Evolutionary conservation across 2,113 vertebrate species (phyloP).

Genomic region (Muntiacus reevesi): DNA sequence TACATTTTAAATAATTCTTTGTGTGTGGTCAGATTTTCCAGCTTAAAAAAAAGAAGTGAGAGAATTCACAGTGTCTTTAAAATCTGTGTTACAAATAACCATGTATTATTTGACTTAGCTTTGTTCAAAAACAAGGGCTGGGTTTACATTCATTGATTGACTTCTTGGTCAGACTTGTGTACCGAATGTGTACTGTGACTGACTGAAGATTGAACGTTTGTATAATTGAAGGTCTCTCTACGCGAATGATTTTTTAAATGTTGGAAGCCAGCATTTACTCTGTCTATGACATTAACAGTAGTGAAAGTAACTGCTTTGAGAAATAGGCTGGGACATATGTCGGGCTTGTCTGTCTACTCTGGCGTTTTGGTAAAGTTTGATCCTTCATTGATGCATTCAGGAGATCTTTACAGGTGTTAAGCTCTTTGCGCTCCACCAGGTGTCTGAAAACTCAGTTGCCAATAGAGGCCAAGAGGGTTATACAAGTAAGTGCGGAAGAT

Average conservation of each 20-base stretch:
- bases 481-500: not conserved
- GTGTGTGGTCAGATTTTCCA: not conserved
- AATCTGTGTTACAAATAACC: not conserved
- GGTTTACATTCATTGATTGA: not conserved
- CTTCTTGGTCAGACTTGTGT: not conserved
- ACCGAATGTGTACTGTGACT: not conserved
- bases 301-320: not conserved
- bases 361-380: not conserved
- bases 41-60: not conserved
- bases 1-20: not conserved
- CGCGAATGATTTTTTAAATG: not conserved
- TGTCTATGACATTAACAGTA: not conserved
- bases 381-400: not conserved
- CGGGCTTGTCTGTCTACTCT: not conserved
- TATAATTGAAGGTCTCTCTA: not conserved
- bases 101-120: not conserved
- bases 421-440: not conserved
- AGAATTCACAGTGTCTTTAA: not conserved
- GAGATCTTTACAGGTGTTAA: not conserved
- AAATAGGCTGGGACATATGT: not conserved
- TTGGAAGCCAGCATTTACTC: not conserved
- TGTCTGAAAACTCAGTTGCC: not conserved
- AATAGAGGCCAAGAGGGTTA: not conserved
- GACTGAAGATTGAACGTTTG: not conserved
- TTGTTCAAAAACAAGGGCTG: not conserved